Conservation (phyloP, 2,888 invertebrate genomes). For the Rhagonycha lutea region DNA sequence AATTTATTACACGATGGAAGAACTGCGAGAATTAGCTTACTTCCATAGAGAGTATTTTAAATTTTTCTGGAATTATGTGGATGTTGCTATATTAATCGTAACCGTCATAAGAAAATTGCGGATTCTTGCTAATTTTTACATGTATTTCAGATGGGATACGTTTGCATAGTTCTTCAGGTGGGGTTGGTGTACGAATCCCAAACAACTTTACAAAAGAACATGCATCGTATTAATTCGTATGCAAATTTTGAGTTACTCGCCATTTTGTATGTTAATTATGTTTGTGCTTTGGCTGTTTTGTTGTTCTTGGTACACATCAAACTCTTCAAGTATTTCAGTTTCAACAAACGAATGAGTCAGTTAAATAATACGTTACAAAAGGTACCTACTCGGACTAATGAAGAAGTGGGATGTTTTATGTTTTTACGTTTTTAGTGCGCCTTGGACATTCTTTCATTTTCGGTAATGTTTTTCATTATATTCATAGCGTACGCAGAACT, state of each 20-base stretch:
- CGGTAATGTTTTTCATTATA: slow-evolving; percentile 77
- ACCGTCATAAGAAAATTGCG: background rate
- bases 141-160: slow-evolving; percentile 19
- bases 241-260: slow-evolving; percentile 65
- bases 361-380: slow-evolving; percentile 66
- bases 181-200: background rate
- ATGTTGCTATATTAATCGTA: slow-evolving; percentile 63
- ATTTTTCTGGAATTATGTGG: slow-evolving; percentile 68
- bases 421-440: slow-evolving; percentile 58
- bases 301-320: slow-evolving; percentile 75
- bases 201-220: background rate
- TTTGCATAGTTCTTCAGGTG: background rate
- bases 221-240: slow-evolving; percentile 47
- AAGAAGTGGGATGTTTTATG: background rate
- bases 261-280: slow-evolving; percentile 62
- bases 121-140: background rate
- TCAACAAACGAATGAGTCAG: slow-evolving; percentile 77
- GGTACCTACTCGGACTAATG: background rate
- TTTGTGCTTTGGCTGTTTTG: slow-evolving; percentile 63
- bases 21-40: slow-evolving; percentile 57
- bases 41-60: slow-evolving; percentile 60
- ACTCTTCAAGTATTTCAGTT: slow-evolving; percentile 76
- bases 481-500: slow-evolving; percentile 78
- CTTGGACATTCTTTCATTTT: slow-evolving; percentile 71
- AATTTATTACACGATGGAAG: slow-evolving; percentile 63